These are phyloP conservation scores for Lepidocyrtinus sp. DNA, from an alignment of 2,888 invertebrate genomes.

Conservation along the genomic window DNA sequence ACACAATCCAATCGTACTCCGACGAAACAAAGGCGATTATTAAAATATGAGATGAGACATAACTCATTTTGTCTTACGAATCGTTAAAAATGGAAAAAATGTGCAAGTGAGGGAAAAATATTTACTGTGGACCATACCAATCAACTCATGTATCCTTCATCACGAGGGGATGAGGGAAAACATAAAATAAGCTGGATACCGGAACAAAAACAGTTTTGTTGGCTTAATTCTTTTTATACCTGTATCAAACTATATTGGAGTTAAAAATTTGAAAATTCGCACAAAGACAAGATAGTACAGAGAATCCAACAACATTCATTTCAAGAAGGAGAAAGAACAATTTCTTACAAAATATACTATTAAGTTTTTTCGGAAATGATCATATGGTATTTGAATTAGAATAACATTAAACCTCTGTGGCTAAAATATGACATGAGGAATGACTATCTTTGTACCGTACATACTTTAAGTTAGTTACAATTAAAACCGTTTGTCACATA, in stretches of 20 bases:
- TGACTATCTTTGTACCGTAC: background rate
- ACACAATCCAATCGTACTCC: background rate
- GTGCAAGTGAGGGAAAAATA: background rate
- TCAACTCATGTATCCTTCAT: background rate
- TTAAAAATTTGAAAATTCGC: background rate
- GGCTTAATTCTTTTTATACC: background rate
- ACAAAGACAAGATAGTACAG: background rate
- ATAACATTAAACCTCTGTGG: background rate
- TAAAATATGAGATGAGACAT: background rate
- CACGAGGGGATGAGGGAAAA: background rate
- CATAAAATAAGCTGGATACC: background rate
- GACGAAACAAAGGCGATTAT: background rate
- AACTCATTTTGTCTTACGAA: no score
- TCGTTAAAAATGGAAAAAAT: no score
- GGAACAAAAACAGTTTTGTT: background rate
- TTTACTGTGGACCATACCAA: background rate
- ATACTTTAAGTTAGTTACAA: background rate
- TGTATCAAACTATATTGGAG: background rate
- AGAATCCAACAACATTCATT: no score
- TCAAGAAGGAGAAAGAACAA: background rate
- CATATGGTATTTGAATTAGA: background rate
- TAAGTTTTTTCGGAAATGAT: background rate
- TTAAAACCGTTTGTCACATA: no score
- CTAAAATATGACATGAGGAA: background rate
- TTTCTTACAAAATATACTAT: background rate